Evolutionary conservation across 2,113 vertebrate species (phyloP).

Genomic region (Podilymbus podiceps): DNA sequence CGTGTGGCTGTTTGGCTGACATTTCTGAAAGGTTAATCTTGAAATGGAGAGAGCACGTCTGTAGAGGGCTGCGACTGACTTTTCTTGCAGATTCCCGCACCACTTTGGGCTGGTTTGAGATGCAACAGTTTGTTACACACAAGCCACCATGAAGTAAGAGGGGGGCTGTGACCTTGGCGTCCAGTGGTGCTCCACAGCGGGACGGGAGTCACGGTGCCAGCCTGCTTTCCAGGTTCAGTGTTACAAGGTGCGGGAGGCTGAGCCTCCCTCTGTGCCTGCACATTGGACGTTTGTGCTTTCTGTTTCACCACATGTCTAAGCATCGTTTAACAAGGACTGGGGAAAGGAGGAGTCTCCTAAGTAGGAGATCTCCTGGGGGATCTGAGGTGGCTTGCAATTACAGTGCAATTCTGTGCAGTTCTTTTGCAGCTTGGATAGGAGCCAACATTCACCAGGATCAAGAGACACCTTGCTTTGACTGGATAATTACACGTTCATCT

Average conservation of each 20-base stretch:
- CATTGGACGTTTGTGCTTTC: neutral
- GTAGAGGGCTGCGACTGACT: neutral
- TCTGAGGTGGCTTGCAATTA: neutral
- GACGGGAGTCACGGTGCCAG: rapidly evolving
- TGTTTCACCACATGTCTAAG: rapidly evolving
- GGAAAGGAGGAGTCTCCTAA: neutral
- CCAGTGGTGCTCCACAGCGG: neutral
- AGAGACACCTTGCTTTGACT: slow-evolving; percentile 54
- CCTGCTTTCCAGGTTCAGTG: neutral
- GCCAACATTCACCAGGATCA: neutral
- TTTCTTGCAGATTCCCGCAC: neutral
- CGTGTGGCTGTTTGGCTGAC: slow-evolving; percentile 3
- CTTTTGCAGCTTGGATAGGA: neutral
- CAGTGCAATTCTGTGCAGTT: neutral
- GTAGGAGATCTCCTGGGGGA: neutral
- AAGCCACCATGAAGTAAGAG: neutral
- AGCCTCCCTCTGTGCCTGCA: neutral
- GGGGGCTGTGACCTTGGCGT: neutral
- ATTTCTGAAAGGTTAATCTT: slow-evolving; percentile 57
- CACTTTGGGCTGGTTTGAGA: neutral
- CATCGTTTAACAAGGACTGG: neutral
- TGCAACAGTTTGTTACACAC: neutral
- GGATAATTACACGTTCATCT: slow-evolving; percentile 19
- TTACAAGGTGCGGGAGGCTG: neutral
- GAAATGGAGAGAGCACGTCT: neutral